These are phyloP conservation scores for Caenorhabditis tropicalis DNA, from an alignment of 1,140 invertebrate species.

Conservation along the genomic window DNA sequence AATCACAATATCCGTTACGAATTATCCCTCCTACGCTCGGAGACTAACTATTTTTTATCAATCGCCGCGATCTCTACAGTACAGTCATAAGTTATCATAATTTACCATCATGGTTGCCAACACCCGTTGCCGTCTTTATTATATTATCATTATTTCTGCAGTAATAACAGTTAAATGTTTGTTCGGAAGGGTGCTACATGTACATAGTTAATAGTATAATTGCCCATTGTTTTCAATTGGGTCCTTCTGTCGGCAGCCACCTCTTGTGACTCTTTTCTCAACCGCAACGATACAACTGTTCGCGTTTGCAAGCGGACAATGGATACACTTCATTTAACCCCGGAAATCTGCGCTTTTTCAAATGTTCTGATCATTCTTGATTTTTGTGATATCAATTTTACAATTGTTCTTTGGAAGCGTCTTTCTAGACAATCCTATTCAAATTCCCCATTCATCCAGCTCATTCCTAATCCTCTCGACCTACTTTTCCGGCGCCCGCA, in stretches of 20 bases:
- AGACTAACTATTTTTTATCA: slow-evolving; percentile 26
- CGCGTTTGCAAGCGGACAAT: not conserved
- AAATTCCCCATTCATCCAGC: not conserved
- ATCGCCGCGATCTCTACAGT: slow-evolving; percentile 20
- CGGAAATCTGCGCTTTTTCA: not conserved
- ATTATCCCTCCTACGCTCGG: not conserved
- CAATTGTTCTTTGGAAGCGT: no score
- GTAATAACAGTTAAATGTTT: slow-evolving; percentile 36
- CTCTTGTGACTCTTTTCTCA: not conserved
- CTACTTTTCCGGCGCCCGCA: not conserved
- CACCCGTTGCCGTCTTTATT: not conserved
- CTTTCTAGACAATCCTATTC: not conserved
- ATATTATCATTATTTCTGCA: slow-evolving; percentile 41
- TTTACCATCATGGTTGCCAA: slow-evolving; percentile 38
- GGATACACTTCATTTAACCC: no score
- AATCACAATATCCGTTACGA: slow-evolving; percentile 34
- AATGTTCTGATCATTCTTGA: not conserved
- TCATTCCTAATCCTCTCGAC: not conserved
- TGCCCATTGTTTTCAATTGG: slow-evolving; percentile 42
- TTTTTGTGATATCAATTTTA: no score
- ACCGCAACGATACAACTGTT: not conserved
- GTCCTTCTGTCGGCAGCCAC: slow-evolving; percentile 22
- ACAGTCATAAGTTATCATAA: slow-evolving; percentile 42
- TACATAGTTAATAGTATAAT: slow-evolving; percentile 45
- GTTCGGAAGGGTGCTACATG: slow-evolving; percentile 28